A percentile compares a stretch with the other conserved stretches of the same genome.
These are phyloP conservation scores for Pycnonotus jocosus DNA, from an alignment of 2,113 vertebrate genomes.

Conservation along the genomic window DNA sequence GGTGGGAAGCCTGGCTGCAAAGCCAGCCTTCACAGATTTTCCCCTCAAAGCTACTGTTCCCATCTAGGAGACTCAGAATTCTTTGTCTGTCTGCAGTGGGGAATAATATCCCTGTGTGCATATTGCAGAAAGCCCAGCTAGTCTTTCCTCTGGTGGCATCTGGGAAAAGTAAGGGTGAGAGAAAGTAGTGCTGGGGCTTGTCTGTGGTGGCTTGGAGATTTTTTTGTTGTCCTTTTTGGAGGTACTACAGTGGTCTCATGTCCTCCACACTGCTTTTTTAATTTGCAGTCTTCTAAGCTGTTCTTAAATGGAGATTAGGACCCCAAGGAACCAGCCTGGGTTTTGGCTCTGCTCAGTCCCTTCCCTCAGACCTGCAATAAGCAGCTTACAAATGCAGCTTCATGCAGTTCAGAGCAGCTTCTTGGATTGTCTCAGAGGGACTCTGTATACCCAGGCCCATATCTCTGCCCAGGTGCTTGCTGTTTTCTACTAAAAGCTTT, in stretches of 20 bases:
- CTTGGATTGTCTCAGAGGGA: not conserved
- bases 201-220: accelerated
- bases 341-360: not conserved
- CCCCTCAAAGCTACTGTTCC: not conserved
- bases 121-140: not conserved
- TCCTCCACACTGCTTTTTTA: not conserved
- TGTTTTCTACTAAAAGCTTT: not conserved
- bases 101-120: not conserved
- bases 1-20: conserved; percentile 69
- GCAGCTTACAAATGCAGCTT: not conserved
- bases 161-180: not conserved
- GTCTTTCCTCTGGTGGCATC: not conserved
- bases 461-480: not conserved
- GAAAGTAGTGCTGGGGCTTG: not conserved
- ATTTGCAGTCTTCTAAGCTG: not conserved
- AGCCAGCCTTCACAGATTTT: not conserved
- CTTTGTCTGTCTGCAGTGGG: not conserved
- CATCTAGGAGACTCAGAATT: not conserved
- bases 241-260: not conserved
- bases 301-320: not conserved
- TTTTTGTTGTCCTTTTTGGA: not conserved
- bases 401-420: not conserved
- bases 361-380: not conserved
- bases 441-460: not conserved
- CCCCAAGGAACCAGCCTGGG: not conserved